These are phyloP conservation scores for Amorpha juglandis DNA, from an alignment of 2,888 invertebrate genomes.

Conservation along the genomic window DNA sequence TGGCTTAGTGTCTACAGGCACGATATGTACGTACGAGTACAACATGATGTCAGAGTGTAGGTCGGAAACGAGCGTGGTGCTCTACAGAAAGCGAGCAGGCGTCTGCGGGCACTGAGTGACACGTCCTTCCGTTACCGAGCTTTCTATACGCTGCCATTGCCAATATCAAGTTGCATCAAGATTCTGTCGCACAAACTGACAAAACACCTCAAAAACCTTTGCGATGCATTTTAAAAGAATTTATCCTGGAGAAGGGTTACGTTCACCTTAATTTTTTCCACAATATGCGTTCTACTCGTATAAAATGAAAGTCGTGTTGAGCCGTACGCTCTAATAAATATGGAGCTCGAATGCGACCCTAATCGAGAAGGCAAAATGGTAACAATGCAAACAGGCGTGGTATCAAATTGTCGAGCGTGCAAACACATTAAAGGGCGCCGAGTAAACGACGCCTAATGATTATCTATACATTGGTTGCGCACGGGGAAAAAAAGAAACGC, in stretches of 20 bases:
- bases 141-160: conserved; percentile 54
- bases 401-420: conserved; percentile 79
- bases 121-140: conserved; percentile 76
- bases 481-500: conserved; percentile 59
- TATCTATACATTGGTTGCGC: conserved; percentile 70
- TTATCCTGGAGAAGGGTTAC: conserved; percentile 59
- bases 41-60: conserved; percentile 68
- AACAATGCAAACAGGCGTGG: conserved; percentile 80
- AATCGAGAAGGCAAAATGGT: conserved; percentile 81
- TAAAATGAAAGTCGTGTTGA: conserved; percentile 80
- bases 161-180: conserved; percentile 34
- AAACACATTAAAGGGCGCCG: conserved; percentile 79
- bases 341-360: conserved; percentile 79
- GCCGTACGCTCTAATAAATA: conserved; percentile 80
- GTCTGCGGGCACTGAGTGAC: conserved; percentile 72
- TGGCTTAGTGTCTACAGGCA: not conserved
- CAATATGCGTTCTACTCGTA: conserved; percentile 65
- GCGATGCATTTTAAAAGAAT: conserved; percentile 35
- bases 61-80: conserved; percentile 71
- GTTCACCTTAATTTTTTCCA: conserved; percentile 57
- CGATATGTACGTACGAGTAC: conserved; percentile 4
- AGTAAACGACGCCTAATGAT: conserved; percentile 76
- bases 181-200: conserved; percentile 50
- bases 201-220: conserved; percentile 42
- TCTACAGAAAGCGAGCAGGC: conserved; percentile 73